phyloP scores from a whole-genome alignment of 1,140 invertebrate species.

The Plodia interpunctella region DNA sequence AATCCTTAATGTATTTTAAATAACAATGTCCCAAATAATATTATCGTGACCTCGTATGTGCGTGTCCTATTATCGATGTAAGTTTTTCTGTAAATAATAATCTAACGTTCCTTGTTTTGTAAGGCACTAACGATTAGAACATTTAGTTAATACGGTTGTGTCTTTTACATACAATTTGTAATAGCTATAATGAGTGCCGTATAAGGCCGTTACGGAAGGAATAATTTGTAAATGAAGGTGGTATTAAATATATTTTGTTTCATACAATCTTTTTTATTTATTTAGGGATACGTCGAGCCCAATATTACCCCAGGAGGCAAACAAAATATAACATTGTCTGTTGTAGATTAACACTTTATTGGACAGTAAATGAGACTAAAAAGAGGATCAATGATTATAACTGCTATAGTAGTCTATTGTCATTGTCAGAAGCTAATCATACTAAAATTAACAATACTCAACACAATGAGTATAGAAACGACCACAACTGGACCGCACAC shows the following conservation, averaged over 20 bases:
- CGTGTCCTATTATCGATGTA: conserved; percentile 20
- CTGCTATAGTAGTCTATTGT: no score
- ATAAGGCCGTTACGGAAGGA: conserved; percentile 35
- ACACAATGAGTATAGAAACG: no score
- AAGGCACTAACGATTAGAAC: conserved; percentile 59
- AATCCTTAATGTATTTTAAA: background rate
- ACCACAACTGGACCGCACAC: no score
- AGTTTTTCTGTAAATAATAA: conserved; percentile 49
- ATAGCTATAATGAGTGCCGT: conserved; percentile 44
- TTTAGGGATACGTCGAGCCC: background rate
- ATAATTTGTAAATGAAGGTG: conserved; percentile 68
- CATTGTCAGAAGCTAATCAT: no score
- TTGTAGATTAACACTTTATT: no score
- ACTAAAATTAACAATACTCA: no score
- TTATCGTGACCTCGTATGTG: background rate
- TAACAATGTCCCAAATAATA: background rate
- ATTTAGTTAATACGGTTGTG: conserved; percentile 64
- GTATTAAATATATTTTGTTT: conserved; percentile 75
- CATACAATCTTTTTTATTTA: conserved; percentile 37
- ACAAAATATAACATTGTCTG: no score
- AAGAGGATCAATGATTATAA: no score
- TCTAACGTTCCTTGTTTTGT: conserved; percentile 59
- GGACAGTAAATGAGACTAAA: no score
- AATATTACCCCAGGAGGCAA: no score
- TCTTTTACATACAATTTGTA: conserved; percentile 50